Base-by-base conservation (phyloP, 2,797 vertebrate species). In the Lindbergichthys nudifrons region DNA sequence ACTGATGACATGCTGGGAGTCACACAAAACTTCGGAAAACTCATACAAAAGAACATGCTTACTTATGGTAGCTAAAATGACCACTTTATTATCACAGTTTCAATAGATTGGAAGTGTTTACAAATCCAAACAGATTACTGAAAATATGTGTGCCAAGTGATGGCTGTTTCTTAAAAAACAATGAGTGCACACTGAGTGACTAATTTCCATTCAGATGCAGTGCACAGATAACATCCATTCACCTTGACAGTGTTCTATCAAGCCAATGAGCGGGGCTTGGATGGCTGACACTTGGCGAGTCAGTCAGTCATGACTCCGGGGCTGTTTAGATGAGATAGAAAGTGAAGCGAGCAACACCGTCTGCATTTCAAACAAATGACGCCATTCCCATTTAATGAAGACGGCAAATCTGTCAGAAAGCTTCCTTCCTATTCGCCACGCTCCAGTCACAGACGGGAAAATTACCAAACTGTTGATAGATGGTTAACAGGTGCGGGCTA, bases 401-500 rank as follows among this genome's bases (percentile, higher is more conserved):
- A 73, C 10, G 18, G 50, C 78, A 76, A 85, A 81, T 88, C 75
- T 80, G 83, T 87, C 85, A 85, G 67, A 77, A 75, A 56, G 65
- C 81, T 76, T 85, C 78, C 80, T 75, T 81, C 75, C 79, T 75
- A 36, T 9, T 45, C 57, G 12, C 73, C 21, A 63, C 85, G 79
- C 80, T 79, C 67, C 67, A 73, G 72, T 83, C 87, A 61, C 87
- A 90, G 80, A 85, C 64, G 70, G 80, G 80, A 89, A 92, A 88
- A 92, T 92, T 84, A 92, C 86, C 89, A 85, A 93, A 89, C 81
- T 92, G 91, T 91, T 92, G 90, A 92, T 90, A 79, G 91, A 92
- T 91, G 85, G 85, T 48, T 84, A 93, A 94, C 93, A 95, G 93
- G 93, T 94, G 94, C 87, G 62, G 81, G 81, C 83, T 93, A 91